A percentile compares a stretch with the other conserved stretches of the same genome.
phyloP scores from a whole-genome alignment of 2,888 invertebrate species.

The Orchesellides sinensis region DNA sequence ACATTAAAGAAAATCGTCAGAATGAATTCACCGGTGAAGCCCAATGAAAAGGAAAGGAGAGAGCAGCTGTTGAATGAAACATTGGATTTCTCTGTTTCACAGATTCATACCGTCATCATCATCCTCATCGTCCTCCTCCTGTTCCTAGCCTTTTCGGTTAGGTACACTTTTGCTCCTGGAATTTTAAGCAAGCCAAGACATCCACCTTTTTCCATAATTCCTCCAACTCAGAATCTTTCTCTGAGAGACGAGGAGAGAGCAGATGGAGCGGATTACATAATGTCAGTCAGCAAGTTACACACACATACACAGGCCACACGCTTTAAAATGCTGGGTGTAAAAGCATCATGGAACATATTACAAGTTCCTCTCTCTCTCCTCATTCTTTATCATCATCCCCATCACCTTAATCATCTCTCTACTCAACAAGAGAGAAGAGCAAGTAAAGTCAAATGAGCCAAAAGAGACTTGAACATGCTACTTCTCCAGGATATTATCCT shows the following conservation, averaged over 20 bases:
- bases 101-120: constrained; percentile 45
- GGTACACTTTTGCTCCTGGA: neutral
- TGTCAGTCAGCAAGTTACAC: constrained; percentile 48
- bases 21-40: constrained; percentile 21
- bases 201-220: no score
- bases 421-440: neutral
- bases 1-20: constrained; percentile 30
- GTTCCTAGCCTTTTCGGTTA: neutral
- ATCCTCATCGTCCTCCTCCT: neutral
- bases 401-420: constrained; percentile 50
- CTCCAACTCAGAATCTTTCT: no score
- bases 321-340: no score
- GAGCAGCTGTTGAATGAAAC: constrained; percentile 60
- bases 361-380: neutral
- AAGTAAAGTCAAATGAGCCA: constrained; percentile 22
- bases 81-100: constrained; percentile 17
- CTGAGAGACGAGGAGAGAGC: constrained; percentile 20
- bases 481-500: neutral
- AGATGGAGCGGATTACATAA: constrained; percentile 49
- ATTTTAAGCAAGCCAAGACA: no score
- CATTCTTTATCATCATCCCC: constrained; percentile 32
- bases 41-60: neutral
- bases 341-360: no score
- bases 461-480: constrained; percentile 26
- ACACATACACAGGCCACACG: neutral